Conservation (phyloP, 2,113 vertebrate genomes). For the Nyctibius bracteatus region DNA sequence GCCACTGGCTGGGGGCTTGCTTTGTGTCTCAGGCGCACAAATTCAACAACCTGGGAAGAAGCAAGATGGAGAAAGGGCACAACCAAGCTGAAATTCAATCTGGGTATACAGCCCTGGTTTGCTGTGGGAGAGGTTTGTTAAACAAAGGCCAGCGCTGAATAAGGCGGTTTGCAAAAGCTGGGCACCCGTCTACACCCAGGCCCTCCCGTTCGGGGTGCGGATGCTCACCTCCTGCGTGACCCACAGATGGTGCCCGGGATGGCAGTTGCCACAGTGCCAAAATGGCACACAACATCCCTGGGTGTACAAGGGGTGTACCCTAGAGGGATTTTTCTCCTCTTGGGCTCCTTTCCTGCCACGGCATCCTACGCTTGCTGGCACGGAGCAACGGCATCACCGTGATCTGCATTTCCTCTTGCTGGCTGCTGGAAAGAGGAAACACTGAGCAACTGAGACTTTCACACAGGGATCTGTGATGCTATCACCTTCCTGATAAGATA, state of each 20-base stretch:
- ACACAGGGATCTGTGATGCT: not conserved
- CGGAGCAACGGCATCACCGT: rapidly evolving
- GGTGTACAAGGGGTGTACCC: rapidly evolving
- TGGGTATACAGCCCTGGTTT: not conserved
- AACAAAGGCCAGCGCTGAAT: rapidly evolving
- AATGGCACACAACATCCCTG: not conserved
- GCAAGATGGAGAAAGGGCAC: not conserved
- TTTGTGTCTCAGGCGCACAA: rapidly evolving
- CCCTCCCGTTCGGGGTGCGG: rapidly evolving
- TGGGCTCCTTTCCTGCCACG: not conserved
- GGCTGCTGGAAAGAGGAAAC: not conserved
- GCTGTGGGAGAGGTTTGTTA: not conserved
- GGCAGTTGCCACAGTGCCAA: not conserved
- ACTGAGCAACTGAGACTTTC: not conserved
- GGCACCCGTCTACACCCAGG: rapidly evolving
- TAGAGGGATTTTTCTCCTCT: not conserved
- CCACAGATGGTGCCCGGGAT: rapidly evolving
- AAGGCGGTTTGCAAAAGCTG: not conserved
- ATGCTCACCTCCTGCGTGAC: not conserved
- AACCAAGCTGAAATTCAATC: not conserved
- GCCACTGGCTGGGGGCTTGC: too few species aligned
- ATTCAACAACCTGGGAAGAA: not conserved
- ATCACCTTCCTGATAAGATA: not conserved
- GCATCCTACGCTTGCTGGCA: not conserved
- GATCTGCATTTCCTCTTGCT: rapidly evolving